Base-by-base conservation (phyloP, 2,113 vertebrate species). In the Aptenodytes patagonicus region DNA sequence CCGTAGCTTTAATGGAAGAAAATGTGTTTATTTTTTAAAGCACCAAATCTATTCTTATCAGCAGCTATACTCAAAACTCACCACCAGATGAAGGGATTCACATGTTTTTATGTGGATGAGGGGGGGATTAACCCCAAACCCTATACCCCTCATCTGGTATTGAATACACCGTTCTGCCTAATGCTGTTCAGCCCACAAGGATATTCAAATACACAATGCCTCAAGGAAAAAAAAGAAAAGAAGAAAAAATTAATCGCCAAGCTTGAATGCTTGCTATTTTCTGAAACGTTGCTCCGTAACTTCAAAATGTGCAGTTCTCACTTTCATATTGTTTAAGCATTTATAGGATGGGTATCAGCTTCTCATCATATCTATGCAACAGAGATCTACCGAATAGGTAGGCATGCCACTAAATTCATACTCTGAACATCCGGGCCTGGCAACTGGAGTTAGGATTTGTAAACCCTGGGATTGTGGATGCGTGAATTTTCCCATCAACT, bases 1-100 rank as follows among this genome's bases (percentile, higher is more conserved):
- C 90, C 98, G 98, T 71, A 99, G 97, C 99, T 99, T 29, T 52
- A 96, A 96, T 3, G 14, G 34, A 68, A 97, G 68, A 96, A 89
- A 66, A 66, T 0, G 5, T 9, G 4, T 7, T 96, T 49, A 55
- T 36, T 91, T 76, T 61, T 77, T 52, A 85, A 66, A 88, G 66
- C 14, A 80, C 3, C 21, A 49, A 3, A 92, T 32, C 60, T 31
- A 10, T 44, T 82, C 38, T 69, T 24, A 57, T 3, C 32, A 73
- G 66, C 51, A 82, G 70, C 42, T 13, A 2, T 9, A 32, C 47
- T 46, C 69, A 46, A 38, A 94, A 66, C 42, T 86, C 60, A 66
- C 29, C 47, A 57, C 3, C 19, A 69, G 22, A 31, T 40, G 47
- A 82, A 76, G 32, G 44, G 40, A 88, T 42, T 87, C 54, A 29